These are phyloP conservation scores for Apostichopus japonicus DNA, from an alignment of 35 echinoderm and acorn worm species.

Conservation along the genomic window DNA sequence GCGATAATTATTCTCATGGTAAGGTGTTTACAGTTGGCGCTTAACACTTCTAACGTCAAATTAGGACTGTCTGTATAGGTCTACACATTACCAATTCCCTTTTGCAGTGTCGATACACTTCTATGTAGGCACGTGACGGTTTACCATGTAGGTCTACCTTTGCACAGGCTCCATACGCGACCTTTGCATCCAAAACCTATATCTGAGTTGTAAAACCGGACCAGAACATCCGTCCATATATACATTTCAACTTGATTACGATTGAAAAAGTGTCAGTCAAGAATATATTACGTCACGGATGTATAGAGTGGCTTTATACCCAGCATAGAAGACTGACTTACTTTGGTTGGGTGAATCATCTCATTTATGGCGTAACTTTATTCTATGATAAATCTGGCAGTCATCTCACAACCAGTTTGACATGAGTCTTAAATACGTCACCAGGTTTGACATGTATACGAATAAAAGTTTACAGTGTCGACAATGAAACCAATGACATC, in stretches of 20 bases:
- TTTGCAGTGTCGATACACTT: neutral
- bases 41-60: neutral
- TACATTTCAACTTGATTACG: neutral
- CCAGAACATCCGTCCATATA: neutral
- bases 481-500: too few relatives aligned
- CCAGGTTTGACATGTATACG: too few relatives aligned
- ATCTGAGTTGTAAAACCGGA: neutral
- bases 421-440: too few relatives aligned
- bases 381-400: too few relatives aligned
- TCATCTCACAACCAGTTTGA: too few relatives aligned
- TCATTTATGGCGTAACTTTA: too few relatives aligned
- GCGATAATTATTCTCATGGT: conserved; percentile 9
- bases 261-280: neutral
- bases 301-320: too few relatives aligned
- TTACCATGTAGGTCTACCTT: neutral
- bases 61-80: neutral
- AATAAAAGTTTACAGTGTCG: too few relatives aligned
- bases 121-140: neutral
- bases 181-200: neutral
- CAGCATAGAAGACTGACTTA: too few relatives aligned
- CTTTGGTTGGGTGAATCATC: too few relatives aligned
- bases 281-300: too few relatives aligned
- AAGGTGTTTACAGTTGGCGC: neutral
- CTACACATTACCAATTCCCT: neutral
- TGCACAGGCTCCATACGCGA: neutral